phyloP scores from a whole-genome alignment of 1,140 invertebrate species.

The Argopecten irradians region DNA sequence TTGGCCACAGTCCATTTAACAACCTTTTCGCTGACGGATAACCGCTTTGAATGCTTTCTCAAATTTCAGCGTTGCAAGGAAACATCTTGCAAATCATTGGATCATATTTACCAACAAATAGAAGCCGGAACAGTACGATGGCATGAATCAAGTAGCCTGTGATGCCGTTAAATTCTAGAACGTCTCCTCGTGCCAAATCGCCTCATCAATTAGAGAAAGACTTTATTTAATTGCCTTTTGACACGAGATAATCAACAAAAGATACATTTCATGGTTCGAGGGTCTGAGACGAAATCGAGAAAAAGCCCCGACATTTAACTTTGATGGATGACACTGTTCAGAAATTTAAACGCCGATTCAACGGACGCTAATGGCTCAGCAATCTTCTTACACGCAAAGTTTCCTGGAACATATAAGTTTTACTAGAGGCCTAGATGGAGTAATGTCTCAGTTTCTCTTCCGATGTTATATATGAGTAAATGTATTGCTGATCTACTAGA shows the following conservation, averaged over 20 bases:
- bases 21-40: slow-evolving; percentile 13
- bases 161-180: slow-evolving; percentile 17
- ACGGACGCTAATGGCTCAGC: neutral
- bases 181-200: slow-evolving; percentile 11
- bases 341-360: slow-evolving; percentile 21
- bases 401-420: neutral
- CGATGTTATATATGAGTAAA: neutral
- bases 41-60: slow-evolving; percentile 15
- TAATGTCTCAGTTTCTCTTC: neutral
- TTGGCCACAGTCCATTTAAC: neutral
- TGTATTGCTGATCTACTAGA: neutral
- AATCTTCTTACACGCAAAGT: neutral
- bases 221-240: slow-evolving; percentile 23
- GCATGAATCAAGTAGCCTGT: neutral
- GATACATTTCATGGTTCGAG: slow-evolving; percentile 21
- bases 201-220: slow-evolving; percentile 17
- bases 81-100: slow-evolving; percentile 11
- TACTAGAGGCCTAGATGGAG: neutral
- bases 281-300: neutral
- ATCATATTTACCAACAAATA: slow-evolving; percentile 23
- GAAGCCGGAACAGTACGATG: slow-evolving; percentile 13
- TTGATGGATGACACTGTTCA: slow-evolving; percentile 21
- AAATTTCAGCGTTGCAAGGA: slow-evolving; percentile 9
- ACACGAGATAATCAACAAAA: slow-evolving; percentile 18
- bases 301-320: slow-evolving; percentile 17